Evolutionary conservation across 2,888 invertebrate genomes (phyloP), one percentile per base, ranked within the genome.

Genomic region (Theretra japonica): DNA sequence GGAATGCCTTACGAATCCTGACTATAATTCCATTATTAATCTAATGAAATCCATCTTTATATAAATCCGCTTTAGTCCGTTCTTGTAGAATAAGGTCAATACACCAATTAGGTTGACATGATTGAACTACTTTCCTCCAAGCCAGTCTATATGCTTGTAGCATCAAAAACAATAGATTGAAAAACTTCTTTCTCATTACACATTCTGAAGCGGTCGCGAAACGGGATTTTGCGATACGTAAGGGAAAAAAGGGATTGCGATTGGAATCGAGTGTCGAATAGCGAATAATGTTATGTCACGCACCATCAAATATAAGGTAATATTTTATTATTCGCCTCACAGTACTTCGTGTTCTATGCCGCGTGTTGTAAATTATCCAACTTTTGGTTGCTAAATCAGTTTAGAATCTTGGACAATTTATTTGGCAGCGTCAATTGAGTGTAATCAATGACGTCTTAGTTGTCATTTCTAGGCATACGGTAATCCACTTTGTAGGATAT

Each of bases 191-290:
- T 15, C 41, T 33, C 33, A 65, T 65, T 65, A 17, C 41, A 65
- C 21, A 65, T 65, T 65, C 65, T 15, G 65, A 21, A 21, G 48
- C 23, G 21, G 65, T 65, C 41, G 23, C 48, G 5, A 65, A 65
- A 65, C 65, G 65, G 65, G 65, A 65, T 65, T 65, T 65, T 48
- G 41, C 48, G 65, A 48, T 41, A 48, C 65, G 48, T 41, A 65
- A 65, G 65, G 65, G 65, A 65, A 65, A 65, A 65, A 65, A 65
- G 65, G 65, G 65, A 65, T 65, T 65, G 41, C 65, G 17, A 65
- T 41, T 41, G 65, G 60, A 48, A 65, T 65, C 48, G 65, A 65
- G 65, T 65, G 65, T 65, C 65, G 65, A 65, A 65, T 65, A 65
- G 41, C 15, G 41, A 65, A 48, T 48, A 15, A 11, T 23, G 65